Evolutionary conservation across 2,888 invertebrate genomes (phyloP).

Genomic region (Nephrotoma guestfalica): DNA sequence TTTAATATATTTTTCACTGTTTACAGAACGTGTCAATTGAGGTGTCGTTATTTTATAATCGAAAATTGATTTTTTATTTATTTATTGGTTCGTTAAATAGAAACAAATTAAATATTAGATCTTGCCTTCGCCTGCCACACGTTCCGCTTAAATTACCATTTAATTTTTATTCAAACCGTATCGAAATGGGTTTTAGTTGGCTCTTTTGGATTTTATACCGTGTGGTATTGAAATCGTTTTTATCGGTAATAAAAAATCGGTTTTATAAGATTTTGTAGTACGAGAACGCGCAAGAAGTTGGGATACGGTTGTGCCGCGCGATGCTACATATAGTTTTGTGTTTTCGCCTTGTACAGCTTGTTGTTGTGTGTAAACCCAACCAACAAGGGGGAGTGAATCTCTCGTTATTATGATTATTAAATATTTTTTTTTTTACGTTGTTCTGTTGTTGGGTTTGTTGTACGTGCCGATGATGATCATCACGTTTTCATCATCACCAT

Average conservation of each 20-base stretch:
- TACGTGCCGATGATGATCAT: neutral
- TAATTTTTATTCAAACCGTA: neutral
- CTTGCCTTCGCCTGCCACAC: neutral
- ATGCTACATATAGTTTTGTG: neutral
- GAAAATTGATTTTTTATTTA: neutral
- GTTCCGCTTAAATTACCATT: neutral
- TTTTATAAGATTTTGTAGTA: neutral
- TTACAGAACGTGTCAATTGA: neutral
- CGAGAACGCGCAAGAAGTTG: neutral
- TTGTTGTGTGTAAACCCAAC: neutral
- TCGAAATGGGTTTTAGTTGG: neutral
- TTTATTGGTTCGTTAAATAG: neutral
- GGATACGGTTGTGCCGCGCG: neutral
- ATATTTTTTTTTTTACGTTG: neutral
- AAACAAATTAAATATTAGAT: neutral
- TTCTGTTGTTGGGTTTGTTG: neutral
- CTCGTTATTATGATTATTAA: neutral
- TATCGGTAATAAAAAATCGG: neutral
- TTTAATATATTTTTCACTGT: neutral
- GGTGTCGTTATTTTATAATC: neutral
- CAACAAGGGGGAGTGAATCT: neutral
- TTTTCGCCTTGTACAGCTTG: neutral
- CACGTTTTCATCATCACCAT: neutral
- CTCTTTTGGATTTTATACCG: neutral
- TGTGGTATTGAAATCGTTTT: neutral